Percentiles rank a stretch among this genome's conserved stretches.
phyloP scores from a whole-genome alignment of 2,888 invertebrate genomes.

The Phasia obesa region DNA sequence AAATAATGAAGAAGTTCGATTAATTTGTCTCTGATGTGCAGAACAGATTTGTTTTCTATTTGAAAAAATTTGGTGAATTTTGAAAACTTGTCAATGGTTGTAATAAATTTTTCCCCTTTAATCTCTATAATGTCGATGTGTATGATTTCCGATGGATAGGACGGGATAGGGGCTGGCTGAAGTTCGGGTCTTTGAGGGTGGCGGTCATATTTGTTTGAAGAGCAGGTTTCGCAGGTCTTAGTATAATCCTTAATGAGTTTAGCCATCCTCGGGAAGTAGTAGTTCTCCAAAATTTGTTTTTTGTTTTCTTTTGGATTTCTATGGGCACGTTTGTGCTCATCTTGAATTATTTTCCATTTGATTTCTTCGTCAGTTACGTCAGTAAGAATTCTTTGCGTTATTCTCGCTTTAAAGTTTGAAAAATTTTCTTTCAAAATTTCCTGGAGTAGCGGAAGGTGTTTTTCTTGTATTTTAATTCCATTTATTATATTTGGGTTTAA shows the following conservation, averaged over 20 bases:
- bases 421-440: slow-evolving; percentile 11
- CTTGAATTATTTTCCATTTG: no score
- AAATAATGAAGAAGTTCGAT: slow-evolving; percentile 37
- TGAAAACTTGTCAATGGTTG: slow-evolving; percentile 10
- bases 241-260: slow-evolving; percentile 7
- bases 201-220: slow-evolving; percentile 5
- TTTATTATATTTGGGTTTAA: slow-evolving; percentile 7
- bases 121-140: slow-evolving; percentile 34
- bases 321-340: slow-evolving; percentile 32
- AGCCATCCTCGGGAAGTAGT: no score
- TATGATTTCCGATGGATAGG: slow-evolving; percentile 44
- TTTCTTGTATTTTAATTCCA: slow-evolving; percentile 9
- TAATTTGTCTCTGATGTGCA: slow-evolving; percentile 17
- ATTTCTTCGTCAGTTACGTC: slow-evolving; percentile 42
- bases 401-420: slow-evolving; percentile 38
- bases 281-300: no score
- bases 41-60: slow-evolving; percentile 20
- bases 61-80: slow-evolving; percentile 28
- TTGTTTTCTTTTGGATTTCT: slow-evolving; percentile 33
- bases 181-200: slow-evolving; percentile 22
- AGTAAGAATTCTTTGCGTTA: slow-evolving; percentile 50
- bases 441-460: slow-evolving; percentile 16
- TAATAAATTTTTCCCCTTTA: slow-evolving; percentile 16
- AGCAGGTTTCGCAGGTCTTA: not conserved
- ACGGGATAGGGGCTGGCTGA: slow-evolving; percentile 26